A percentile compares a stretch with the other conserved stretches of the same genome.
These are phyloP conservation scores for Orthosia gracilis DNA, from an alignment of 2,888 invertebrate species.

Conservation along the genomic window DNA sequence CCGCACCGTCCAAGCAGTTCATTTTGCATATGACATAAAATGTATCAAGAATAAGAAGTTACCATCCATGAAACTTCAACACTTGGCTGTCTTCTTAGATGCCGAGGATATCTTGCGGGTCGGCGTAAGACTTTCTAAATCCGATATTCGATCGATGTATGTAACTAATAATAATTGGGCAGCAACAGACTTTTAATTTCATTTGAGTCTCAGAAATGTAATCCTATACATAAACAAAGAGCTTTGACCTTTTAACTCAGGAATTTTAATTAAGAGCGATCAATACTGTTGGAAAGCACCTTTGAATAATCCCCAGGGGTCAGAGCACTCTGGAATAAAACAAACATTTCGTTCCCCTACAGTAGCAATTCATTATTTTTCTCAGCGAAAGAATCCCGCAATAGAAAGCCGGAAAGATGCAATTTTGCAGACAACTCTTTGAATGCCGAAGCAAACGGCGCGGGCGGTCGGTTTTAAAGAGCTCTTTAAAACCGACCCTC, in stretches of 20 bases:
- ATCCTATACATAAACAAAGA: not conserved
- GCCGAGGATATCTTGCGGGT: no score
- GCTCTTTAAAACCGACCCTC: slow-evolving; percentile 48
- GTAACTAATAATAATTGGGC: no score
- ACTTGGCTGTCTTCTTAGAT: no score
- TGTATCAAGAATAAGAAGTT: no score
- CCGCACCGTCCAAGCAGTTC: no score
- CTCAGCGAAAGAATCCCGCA: slow-evolving; percentile 35
- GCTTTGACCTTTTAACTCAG: slow-evolving; percentile 19
- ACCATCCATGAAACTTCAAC: no score
- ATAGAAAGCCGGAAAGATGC: slow-evolving; percentile 45
- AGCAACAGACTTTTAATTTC: no score
- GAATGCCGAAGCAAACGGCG: slow-evolving; percentile 47
- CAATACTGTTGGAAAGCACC: slow-evolving; percentile 32
- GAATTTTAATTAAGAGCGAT: slow-evolving; percentile 59
- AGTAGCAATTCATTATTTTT: slow-evolving; percentile 43
- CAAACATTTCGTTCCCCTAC: slow-evolving; percentile 24
- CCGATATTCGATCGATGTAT: no score
- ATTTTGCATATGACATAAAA: no score
- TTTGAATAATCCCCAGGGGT: slow-evolving; percentile 24
- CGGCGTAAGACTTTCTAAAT: no score
- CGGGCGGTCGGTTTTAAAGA: slow-evolving; percentile 28
- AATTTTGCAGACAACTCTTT: slow-evolving; percentile 58
- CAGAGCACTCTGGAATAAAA: slow-evolving; percentile 27
- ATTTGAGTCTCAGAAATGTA: not conserved